A percentile compares a stretch with the other conserved stretches of the same genome.
Conservation (phyloP, 2,888 invertebrate genomes). For the Dasysyrphus albostriatus region DNA sequence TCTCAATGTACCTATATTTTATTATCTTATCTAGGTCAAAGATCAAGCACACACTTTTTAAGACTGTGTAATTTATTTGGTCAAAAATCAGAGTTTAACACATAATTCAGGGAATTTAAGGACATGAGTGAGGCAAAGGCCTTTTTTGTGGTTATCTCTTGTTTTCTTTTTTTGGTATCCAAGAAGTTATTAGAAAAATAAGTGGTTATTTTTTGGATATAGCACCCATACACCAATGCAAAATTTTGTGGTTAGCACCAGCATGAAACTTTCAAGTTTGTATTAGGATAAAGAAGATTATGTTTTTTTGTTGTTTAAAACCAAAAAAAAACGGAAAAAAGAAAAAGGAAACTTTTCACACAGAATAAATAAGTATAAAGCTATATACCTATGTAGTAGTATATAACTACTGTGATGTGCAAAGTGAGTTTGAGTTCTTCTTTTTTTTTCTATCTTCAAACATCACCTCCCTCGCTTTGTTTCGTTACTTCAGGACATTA, state of each 20-base stretch:
- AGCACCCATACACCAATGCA: neutral
- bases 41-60: too few species aligned
- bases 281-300: constrained; percentile 2
- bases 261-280: constrained; percentile 18
- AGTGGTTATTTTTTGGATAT: constrained; percentile 20
- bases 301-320: neutral
- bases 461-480: constrained; percentile 49
- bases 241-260: constrained; percentile 19
- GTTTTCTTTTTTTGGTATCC: neutral
- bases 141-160: neutral
- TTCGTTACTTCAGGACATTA: constrained; percentile 64
- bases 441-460: constrained; percentile 14
- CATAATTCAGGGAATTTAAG: neutral
- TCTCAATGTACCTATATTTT: too few species aligned
- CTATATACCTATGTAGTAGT: too few species aligned
- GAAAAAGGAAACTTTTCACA: constrained; percentile 56
- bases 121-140: neutral
- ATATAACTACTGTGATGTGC: constrained; percentile 31
- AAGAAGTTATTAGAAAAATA: constrained; percentile 3
- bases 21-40: too few species aligned
- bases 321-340: constrained; percentile 7
- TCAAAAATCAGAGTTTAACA: neutral
- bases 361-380: constrained; percentile 24
- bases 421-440: constrained; percentile 52
- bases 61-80: neutral